Percentiles rank a stretch among this genome's conserved stretches.
These are phyloP conservation scores for Rhagologus leucostigma DNA, from an alignment of 2,113 vertebrate species.

Conservation along the genomic window DNA sequence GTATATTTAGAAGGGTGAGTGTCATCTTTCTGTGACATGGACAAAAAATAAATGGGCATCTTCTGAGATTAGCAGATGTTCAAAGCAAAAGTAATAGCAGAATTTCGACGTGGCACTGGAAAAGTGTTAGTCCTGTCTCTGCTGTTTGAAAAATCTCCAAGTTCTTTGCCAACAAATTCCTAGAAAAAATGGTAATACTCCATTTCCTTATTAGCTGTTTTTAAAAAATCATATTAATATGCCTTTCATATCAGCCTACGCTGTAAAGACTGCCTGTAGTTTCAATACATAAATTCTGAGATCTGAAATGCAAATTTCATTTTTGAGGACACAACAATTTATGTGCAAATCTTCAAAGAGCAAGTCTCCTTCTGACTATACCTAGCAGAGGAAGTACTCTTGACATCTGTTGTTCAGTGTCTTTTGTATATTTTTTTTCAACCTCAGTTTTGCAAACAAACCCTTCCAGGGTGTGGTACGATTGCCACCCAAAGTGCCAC, in stretches of 20 bases:
- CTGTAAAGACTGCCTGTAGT: slow-evolving; percentile 33
- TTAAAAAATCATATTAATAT: slow-evolving; percentile 40
- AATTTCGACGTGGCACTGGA: neutral
- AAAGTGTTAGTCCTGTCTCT: neutral
- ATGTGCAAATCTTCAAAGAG: slow-evolving; percentile 7
- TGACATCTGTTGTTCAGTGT: neutral
- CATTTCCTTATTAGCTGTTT: slow-evolving; percentile 51
- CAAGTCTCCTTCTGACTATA: neutral
- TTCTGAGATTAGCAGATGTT: neutral
- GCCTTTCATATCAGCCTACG: slow-evolving; percentile 21
- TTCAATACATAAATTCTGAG: slow-evolving; percentile 18
- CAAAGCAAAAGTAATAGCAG: slow-evolving; percentile 13
- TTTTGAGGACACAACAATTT: neutral
- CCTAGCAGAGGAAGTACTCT: neutral
- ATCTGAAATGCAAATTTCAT: slow-evolving; percentile 30
- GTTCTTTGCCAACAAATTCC: slow-evolving; percentile 45
- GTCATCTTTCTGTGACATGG: neutral
- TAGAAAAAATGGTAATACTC: slow-evolving; percentile 42
- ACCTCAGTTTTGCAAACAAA: neutral
- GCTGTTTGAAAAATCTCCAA: slow-evolving; percentile 36
- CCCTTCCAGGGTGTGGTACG: neutral
- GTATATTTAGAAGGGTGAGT: neutral
- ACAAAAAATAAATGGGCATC: neutral
- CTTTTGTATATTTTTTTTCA: neutral
- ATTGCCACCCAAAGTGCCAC: neutral